Percentiles rank a stretch among this genome's conserved stretches.
phyloP scores from a whole-genome alignment of 2,113 vertebrate species.

The Rhodinocichla rosea region DNA sequence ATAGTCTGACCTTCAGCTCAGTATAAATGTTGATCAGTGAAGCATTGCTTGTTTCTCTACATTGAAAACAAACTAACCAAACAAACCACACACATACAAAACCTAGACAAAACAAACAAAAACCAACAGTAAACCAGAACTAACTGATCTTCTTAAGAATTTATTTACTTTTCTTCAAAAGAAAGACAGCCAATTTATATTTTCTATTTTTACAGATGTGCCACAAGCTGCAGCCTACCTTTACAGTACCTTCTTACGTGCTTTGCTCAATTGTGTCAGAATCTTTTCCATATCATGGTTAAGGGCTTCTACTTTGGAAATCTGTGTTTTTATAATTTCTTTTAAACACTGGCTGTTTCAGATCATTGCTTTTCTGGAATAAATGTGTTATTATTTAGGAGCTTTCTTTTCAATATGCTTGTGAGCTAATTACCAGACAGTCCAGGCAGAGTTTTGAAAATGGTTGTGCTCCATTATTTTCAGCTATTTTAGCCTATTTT shows the following conservation, averaged over 20 bases:
- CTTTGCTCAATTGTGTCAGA: background rate
- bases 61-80: background rate
- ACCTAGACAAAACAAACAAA: background rate
- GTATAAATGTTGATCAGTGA: constrained; percentile 40
- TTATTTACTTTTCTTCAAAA: background rate
- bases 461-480: background rate
- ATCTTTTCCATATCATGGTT: background rate
- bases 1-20: constrained; percentile 50
- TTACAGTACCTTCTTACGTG: background rate
- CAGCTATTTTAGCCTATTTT: background rate
- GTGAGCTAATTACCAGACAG: background rate
- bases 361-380: background rate
- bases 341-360: background rate
- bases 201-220: background rate
- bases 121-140: background rate
- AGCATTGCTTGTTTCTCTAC: background rate
- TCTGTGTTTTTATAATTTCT: background rate
- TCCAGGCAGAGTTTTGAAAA: background rate
- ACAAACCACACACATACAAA: background rate
- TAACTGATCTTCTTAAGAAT: background rate
- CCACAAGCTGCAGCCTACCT: background rate
- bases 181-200: background rate
- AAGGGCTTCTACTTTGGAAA: background rate
- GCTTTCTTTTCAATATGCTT: background rate
- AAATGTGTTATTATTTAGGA: background rate